A percentile compares a stretch with the other conserved stretches of the same genome.
Evolutionary conservation across 2,797 vertebrate genomes (phyloP).

Genomic region (Clarias laeviceps): DNA sequence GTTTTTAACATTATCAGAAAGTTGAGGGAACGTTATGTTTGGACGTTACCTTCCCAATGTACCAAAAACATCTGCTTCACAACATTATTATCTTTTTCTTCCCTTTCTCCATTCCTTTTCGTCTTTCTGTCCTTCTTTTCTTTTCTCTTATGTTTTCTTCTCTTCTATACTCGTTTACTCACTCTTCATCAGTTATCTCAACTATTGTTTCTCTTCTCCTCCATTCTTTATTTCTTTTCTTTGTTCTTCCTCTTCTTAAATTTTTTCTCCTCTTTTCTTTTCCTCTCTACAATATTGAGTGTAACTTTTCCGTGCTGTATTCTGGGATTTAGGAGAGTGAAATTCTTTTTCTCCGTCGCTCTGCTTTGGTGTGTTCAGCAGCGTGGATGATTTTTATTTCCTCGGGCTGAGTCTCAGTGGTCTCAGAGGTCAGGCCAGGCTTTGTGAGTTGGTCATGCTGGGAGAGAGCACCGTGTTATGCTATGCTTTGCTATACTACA

Average conservation of each 20-base stretch:
- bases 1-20: neutral
- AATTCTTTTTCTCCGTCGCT: neutral
- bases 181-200: neutral
- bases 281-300: neutral
- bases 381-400: conserved; percentile 34
- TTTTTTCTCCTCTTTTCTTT: neutral
- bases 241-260: neutral
- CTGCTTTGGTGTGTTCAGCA: neutral
- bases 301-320: neutral
- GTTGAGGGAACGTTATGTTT: neutral
- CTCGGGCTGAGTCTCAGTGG: conserved; percentile 24
- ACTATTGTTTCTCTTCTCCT: no score
- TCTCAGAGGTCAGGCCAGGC: neutral
- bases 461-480: neutral
- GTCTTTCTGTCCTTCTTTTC: neutral
- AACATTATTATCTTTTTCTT: neutral
- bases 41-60: neutral
- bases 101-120: neutral
- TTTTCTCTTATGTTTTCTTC: neutral
- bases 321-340: conserved; percentile 9
- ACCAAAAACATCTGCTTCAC: neutral
- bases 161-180: neutral
- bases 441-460: conserved; percentile 19
- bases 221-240: no score
- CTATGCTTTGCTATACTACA: conserved; percentile 20